Evolutionary conservation across 2,113 vertebrate genomes (phyloP), one percentile per base, ranked within the genome.

Genomic region (Anser cygnoides): DNA sequence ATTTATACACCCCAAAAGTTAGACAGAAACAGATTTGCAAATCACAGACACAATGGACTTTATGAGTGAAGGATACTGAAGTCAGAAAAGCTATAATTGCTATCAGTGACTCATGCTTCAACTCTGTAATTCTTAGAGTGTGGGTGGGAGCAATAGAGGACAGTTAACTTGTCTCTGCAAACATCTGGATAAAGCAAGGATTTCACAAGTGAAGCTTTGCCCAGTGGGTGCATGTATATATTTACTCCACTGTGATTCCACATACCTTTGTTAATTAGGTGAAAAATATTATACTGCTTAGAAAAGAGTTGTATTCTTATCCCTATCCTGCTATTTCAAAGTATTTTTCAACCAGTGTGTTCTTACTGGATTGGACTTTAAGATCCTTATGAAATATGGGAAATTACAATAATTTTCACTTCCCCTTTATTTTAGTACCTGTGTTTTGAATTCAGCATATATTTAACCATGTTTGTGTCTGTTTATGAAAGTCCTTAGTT

Each of bases 311-410:
- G 7, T 37, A 25, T 44, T 71, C 37, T 92, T 87, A 66, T 20
- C 6, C 11, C 5, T 79, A 8, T 62, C 13, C 33, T 52, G 11
- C 2, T 73, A 16, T 83, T 92, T 76, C n/a, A 37, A 68, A 65
- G 6, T 63, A 37, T 46, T 18, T 87, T 81, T 66, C 37, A 57
- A 54, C 3, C 18, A 37, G 28, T 0, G 0, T 39, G 5, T 66
- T 80, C 26, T 54, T 62, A 54, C 23, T 77, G 35, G 59, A 54
- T 19, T 66, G 35, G 67, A 18, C 3, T 80, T 78, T 50, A 83
- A 66, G 35, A 61, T 18, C 26, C 18, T 41, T 49, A 29, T 29
- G 14, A 86, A 35, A 6, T 55, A 77, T 3, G 4, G 6, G 50
- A 54, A 58, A 16, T 54, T 62, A 37, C 89, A 84, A 21, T 59